These are phyloP conservation scores for Crambe crambe DNA, from an alignment of 37 sponge, comb jelly and placozoan genomes.

Conservation along the genomic window DNA sequence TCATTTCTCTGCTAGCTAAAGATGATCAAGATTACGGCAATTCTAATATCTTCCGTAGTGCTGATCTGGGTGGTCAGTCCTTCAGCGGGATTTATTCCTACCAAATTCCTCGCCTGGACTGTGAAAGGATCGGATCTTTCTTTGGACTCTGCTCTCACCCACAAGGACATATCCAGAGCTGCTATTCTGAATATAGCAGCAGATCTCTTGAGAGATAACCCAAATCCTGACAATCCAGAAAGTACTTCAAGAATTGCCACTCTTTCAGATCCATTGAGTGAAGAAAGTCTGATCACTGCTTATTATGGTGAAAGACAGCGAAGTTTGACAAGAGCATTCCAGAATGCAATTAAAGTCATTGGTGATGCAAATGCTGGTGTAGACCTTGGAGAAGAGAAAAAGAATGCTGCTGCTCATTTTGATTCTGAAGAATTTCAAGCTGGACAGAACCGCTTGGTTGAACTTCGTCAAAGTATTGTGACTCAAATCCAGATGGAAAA, in stretches of 20 bases:
- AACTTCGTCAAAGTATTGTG: neutral
- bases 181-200: conserved; percentile 27
- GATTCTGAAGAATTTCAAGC: no score
- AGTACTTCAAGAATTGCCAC: conserved; percentile 24
- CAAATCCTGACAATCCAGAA: conserved; percentile 4
- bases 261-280: neutral
- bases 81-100: no score
- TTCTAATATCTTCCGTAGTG: no score
- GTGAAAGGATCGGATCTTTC: no score
- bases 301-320: conserved; percentile 23
- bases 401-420: no score
- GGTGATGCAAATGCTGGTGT: conserved; percentile 31
- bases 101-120: no score
- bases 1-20: no score
- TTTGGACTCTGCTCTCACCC: no score
- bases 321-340: neutral
- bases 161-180: conserved; percentile 21
- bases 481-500: conserved; percentile 10
- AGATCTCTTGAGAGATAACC: conserved; percentile 40
- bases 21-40: no score
- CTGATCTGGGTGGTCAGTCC: no score
- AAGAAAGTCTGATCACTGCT: conserved; percentile 17
- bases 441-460: conserved; percentile 42
- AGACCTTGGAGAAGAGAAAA: conserved; percentile 1
- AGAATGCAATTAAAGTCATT: conserved; percentile 28